Evolutionary conservation across 2,797 vertebrate genomes (phyloP).

Genomic region (Tolypeutes matacus): DNA sequence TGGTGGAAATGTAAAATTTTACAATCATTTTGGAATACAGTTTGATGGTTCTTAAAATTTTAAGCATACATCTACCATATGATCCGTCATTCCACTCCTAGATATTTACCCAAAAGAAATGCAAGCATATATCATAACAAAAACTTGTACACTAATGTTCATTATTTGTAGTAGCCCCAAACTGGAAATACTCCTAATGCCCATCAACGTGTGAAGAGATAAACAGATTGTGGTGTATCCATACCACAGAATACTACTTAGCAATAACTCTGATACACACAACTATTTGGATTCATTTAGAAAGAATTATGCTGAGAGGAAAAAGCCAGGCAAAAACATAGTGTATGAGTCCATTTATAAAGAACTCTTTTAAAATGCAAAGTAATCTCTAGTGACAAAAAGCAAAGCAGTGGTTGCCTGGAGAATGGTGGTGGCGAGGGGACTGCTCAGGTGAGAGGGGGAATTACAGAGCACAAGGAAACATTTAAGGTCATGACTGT

Average conservation of each 20-base stretch:
- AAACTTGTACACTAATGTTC: not conserved
- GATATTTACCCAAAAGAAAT: not conserved
- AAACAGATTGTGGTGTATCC: not conserved
- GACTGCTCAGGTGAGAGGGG: not conserved
- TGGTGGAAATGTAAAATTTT: not conserved
- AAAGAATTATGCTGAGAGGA: not conserved
- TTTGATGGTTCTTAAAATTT: not conserved
- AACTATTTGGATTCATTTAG: not conserved
- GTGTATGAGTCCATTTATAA: not conserved
- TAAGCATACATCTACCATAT: not conserved
- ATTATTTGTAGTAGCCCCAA: not conserved
- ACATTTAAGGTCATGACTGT: not conserved
- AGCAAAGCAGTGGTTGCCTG: not conserved
- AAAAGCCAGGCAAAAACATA: not conserved
- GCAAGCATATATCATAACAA: not conserved
- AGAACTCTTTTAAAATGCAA: not conserved
- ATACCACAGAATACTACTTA: too few relatives aligned
- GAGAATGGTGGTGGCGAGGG: not conserved
- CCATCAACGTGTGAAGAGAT: not conserved
- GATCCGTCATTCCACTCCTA: not conserved
- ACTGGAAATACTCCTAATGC: not conserved
- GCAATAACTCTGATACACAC: not conserved
- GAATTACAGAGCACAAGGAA: not conserved
- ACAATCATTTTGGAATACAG: not conserved
- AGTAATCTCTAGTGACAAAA: not conserved